A percentile compares a stretch with the other conserved stretches of the same genome.
phyloP scores from a whole-genome alignment of 2,113 vertebrate species.

The Phodopus roborovskii region DNA sequence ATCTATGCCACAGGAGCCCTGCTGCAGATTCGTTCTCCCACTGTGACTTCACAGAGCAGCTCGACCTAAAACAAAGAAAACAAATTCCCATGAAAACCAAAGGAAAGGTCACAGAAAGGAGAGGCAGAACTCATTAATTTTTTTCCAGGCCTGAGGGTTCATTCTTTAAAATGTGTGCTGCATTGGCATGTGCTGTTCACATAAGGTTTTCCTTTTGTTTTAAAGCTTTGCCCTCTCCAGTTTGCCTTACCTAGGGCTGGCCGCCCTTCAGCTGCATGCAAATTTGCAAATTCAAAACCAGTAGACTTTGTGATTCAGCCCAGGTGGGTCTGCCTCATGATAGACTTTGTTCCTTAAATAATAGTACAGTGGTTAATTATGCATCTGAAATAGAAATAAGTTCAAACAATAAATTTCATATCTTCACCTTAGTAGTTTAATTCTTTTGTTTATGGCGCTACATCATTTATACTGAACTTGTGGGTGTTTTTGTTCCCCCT shows the following conservation, averaged over 20 bases:
- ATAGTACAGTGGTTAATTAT: conserved; percentile 14
- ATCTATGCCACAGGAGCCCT: conserved; percentile 30
- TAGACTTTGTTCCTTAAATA: conserved; percentile 34
- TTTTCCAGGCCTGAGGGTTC: conserved; percentile 78
- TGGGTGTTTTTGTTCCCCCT: not conserved
- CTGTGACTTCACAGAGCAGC: conserved; percentile 63
- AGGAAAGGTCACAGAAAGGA: conserved; percentile 78
- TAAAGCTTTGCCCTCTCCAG: conserved; percentile 44
- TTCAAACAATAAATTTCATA: not conserved
- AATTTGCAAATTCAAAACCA: conserved; percentile 23
- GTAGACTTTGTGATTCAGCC: not conserved
- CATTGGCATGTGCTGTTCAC: conserved; percentile 47
- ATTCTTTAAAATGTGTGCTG: conserved; percentile 79
- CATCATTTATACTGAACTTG: not conserved
- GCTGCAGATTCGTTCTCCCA: conserved; percentile 54
- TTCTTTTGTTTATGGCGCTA: not conserved
- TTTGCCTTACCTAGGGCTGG: not conserved
- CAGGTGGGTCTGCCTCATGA: not conserved
- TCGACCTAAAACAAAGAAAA: conserved; percentile 77
- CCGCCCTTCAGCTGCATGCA: conserved; percentile 33
- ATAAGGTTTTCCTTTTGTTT: conserved; percentile 68
- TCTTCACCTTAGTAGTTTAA: not conserved
- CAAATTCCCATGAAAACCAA: conserved; percentile 79
- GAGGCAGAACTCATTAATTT: conserved; percentile 80
- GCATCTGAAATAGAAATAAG: not conserved